These are phyloP conservation scores for Ctenochaetus hawaiiensis DNA, from an alignment of 2,797 vertebrate genomes.

Conservation along the genomic window DNA sequence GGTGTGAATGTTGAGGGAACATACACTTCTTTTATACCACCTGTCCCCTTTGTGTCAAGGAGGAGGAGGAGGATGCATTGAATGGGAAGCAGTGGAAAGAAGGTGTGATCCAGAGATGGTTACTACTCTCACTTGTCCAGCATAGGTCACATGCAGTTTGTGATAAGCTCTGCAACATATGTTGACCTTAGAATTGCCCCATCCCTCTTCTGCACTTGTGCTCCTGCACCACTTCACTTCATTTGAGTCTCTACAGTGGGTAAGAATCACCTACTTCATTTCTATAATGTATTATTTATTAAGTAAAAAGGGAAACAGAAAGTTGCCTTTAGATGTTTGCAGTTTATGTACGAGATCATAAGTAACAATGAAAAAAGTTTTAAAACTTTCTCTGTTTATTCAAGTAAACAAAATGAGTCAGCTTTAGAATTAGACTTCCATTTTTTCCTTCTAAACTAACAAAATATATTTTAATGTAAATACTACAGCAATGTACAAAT, in stretches of 20 bases:
- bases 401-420: no score
- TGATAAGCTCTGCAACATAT: constrained; percentile 54
- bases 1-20: constrained; percentile 45
- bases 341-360: background rate
- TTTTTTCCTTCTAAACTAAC: no score
- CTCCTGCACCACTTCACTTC: constrained; percentile 23
- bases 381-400: no score
- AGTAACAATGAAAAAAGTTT: background rate
- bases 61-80: constrained; percentile 62
- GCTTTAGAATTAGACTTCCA: background rate
- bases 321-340: background rate
- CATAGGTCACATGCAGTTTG: constrained; percentile 62
- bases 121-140: constrained; percentile 66
- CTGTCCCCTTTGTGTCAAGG: constrained; percentile 47
- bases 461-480: no score
- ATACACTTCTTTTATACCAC: constrained; percentile 81
- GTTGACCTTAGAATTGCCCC: constrained; percentile 48
- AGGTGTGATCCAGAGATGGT: constrained; percentile 73
- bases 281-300: background rate
- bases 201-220: constrained; percentile 44
- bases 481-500: no score
- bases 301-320: background rate
- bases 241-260: constrained; percentile 50
- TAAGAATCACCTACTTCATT: constrained; percentile 52
- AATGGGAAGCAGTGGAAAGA: constrained; percentile 61